A percentile compares a stretch with the other conserved stretches of the same genome.
These are phyloP conservation scores for Actinostola sp. DNA, from an alignment of 92 coral and sea anemone genomes.

Conservation along the genomic window DNA sequence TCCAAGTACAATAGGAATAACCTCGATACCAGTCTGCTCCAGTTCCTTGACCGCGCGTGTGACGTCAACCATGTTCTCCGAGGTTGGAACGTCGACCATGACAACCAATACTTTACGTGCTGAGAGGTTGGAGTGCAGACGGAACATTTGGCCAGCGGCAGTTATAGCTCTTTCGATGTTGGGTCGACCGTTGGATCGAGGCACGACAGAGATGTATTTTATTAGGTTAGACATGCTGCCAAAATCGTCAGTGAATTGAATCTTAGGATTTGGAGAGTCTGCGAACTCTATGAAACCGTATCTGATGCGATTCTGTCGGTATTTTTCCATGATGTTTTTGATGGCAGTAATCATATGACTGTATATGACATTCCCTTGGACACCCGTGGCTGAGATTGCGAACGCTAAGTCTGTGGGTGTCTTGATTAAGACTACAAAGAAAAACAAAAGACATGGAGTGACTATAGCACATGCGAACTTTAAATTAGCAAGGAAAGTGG, in stretches of 20 bases:
- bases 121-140: conserved; percentile 29
- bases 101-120: conserved; percentile 55
- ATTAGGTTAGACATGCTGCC: conserved; percentile 38
- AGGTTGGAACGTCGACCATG: conserved; percentile 24
- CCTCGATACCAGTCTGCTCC: conserved; percentile 45
- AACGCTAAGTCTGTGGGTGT: conserved; percentile 75
- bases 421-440: conserved; percentile 18
- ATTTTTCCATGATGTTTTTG: conserved; percentile 59
- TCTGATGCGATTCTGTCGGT: conserved; percentile 65
- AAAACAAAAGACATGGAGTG: neutral
- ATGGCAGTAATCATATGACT: conserved; percentile 63
- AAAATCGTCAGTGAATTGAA: conserved; percentile 59
- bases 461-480: neutral
- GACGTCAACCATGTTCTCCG: conserved; percentile 42
- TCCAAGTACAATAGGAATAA: conserved; percentile 65
- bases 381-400: conserved; percentile 77
- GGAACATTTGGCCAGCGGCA: conserved; percentile 58
- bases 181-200: conserved; percentile 59
- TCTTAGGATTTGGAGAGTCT: conserved; percentile 25
- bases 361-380: conserved; percentile 51
- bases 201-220: conserved; percentile 22
- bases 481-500: conserved; percentile 11
- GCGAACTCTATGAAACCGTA: conserved; percentile 69
- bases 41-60: conserved; percentile 30
- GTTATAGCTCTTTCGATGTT: conserved; percentile 56